Evolutionary conservation across 2,113 vertebrate species (phyloP).

Genomic region (Guaruba guarouba): DNA sequence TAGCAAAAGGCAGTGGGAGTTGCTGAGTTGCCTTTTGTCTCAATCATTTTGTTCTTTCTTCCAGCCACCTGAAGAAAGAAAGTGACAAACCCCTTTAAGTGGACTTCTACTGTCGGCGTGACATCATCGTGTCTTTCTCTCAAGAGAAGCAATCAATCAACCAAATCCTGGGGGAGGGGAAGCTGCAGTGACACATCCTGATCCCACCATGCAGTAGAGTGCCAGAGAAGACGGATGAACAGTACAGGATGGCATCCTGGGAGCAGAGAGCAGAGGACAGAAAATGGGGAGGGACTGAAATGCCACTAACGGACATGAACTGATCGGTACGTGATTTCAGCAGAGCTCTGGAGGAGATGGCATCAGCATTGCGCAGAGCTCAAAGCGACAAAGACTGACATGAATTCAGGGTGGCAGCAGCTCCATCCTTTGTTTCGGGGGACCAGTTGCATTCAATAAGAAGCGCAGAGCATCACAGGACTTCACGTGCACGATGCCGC

Average conservation of each 20-base stretch:
- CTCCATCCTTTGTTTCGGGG: constrained; percentile 7
- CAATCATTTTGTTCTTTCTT: constrained; percentile 23
- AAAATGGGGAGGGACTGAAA: constrained; percentile 15
- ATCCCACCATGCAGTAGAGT: constrained; percentile 23
- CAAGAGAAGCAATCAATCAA: constrained; percentile 48
- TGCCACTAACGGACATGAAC: neutral
- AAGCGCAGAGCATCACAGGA: neutral
- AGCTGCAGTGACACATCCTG: constrained; percentile 44
- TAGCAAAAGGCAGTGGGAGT: neutral
- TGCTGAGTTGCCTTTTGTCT: neutral
- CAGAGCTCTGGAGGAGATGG: neutral
- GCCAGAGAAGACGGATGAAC: neutral
- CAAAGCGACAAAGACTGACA: neutral
- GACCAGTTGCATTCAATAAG: neutral
- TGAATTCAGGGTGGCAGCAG: neutral
- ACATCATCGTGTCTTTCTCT: constrained; percentile 42
- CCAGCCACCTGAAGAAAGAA: constrained; percentile 98
- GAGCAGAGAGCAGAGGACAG: constrained; percentile 17
- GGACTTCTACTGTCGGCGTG: constrained; percentile 33
- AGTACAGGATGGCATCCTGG: constrained; percentile 15
- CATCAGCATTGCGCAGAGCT: neutral
- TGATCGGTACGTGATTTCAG: neutral
- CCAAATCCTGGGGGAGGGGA: constrained; percentile 55
- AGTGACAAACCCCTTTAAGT: constrained; percentile 96
- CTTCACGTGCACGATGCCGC: neutral